phyloP scores from a whole-genome alignment of 2,797 vertebrate genomes.

The Acanthopagrus latus region DNA sequence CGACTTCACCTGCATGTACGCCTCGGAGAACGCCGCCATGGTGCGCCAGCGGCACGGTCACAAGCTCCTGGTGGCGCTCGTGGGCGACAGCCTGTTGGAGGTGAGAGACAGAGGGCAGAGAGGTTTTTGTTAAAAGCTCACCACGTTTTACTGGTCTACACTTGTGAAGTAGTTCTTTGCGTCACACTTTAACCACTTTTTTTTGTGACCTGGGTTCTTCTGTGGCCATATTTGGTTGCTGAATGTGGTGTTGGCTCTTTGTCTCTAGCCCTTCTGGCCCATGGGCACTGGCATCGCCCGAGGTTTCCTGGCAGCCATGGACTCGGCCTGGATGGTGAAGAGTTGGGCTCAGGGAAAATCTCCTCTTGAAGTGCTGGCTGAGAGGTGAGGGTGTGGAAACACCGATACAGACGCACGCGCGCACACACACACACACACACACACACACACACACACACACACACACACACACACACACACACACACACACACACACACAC shows the following conservation, averaged over 20 bases:
- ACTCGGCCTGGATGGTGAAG: slow-evolving; percentile 98
- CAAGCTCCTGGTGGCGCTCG: slow-evolving; percentile 92
- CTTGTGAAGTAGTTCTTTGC: not conserved
- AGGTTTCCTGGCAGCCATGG: slow-evolving; percentile 97
- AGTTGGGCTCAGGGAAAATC: slow-evolving; percentile 95
- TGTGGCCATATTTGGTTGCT: slow-evolving; percentile 64
- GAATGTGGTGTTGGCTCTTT: slow-evolving; percentile 37
- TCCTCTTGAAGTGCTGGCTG: slow-evolving; percentile 94
- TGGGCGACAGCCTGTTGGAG: slow-evolving; percentile 98
- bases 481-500: slow-evolving; percentile 2
- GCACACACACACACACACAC: not conserved
- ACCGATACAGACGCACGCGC: slow-evolving; percentile 9
- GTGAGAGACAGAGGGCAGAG: slow-evolving; percentile 77
- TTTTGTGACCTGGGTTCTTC: not conserved
- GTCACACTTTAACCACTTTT: not conserved
- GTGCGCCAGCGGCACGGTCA: slow-evolving; percentile 93
- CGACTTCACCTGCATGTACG: slow-evolving; percentile 99
- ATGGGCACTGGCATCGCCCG: slow-evolving; percentile 99
- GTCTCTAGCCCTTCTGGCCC: slow-evolving; percentile 94
- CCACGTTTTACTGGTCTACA: not conserved
- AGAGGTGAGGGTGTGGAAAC: slow-evolving; percentile 89
- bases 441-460: not conserved
- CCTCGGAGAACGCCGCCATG: slow-evolving; percentile 95
- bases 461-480: slow-evolving; percentile 1
- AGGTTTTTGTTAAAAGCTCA: not conserved